phyloP scores from a whole-genome alignment of 2,113 vertebrate species.

The Pseudonaja textilis region DNA sequence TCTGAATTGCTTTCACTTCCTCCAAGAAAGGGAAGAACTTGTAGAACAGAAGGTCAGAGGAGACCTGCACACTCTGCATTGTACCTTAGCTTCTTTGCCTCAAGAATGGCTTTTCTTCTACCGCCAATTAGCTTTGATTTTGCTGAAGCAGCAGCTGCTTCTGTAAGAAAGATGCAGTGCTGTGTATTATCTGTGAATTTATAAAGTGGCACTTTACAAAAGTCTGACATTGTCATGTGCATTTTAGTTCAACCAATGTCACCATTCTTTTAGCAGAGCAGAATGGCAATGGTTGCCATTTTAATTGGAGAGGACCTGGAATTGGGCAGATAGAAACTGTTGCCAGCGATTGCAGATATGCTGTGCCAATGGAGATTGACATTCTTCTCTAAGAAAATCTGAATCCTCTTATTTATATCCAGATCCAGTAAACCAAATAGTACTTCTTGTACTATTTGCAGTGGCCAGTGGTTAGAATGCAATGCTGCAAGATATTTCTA shows the following conservation, averaged over 20 bases:
- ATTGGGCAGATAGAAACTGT: neutral
- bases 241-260: rapidly evolving
- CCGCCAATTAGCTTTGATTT: conserved; percentile 31
- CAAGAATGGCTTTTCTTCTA: conserved; percentile 31
- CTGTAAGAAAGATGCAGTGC: neutral
- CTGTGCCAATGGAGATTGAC: neutral
- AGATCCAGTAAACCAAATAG: neutral
- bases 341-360: neutral
- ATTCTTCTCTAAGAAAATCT: neutral
- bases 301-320: neutral
- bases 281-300: neutral
- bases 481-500: too few species aligned
- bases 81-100: conserved; percentile 14
- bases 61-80: neutral
- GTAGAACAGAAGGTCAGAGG: conserved; percentile 27
- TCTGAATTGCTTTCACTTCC: neutral
- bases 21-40: rapidly evolving
- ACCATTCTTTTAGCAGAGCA: neutral
- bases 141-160: neutral
- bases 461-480: too few species aligned
- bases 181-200: neutral
- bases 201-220: conserved; percentile 31
- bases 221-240: neutral
- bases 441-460: neutral
- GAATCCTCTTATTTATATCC: too few species aligned